Evolutionary conservation across 2,888 invertebrate genomes (phyloP).

Genomic region (Ryuthela nishihirai): DNA sequence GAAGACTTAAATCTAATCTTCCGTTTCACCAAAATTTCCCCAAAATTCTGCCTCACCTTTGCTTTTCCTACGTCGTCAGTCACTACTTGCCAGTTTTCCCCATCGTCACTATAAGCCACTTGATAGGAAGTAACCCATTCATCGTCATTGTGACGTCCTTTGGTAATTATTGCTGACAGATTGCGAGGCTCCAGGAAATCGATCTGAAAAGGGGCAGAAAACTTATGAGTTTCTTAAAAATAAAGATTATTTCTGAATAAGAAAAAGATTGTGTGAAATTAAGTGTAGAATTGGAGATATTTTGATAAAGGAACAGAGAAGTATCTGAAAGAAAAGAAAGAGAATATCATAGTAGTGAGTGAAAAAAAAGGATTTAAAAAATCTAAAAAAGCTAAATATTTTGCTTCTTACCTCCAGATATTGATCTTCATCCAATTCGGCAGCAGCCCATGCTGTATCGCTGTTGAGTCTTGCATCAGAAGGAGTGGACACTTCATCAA

Average conservation of each 20-base stretch:
- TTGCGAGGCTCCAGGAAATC: slow-evolving; percentile 71
- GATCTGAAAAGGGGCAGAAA: slow-evolving; percentile 58
- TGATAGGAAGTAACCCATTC: slow-evolving; percentile 70
- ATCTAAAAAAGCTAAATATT: neutral
- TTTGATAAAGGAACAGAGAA: too few relatives aligned
- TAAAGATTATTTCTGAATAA: too few relatives aligned
- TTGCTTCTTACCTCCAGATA: slow-evolving; percentile 6
- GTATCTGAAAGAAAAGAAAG: too few relatives aligned
- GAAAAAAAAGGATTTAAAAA: too few relatives aligned
- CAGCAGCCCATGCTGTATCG: slow-evolving; percentile 14
- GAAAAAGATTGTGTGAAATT: too few relatives aligned
- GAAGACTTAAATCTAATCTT: too few relatives aligned
- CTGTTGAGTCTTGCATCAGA: slow-evolving; percentile 10
- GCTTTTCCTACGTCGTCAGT: slow-evolving; percentile 55
- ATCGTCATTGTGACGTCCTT: slow-evolving; percentile 57
- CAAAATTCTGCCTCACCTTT: slow-evolving; percentile 49
- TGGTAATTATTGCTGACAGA: slow-evolving; percentile 71
- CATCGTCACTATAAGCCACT: slow-evolving; percentile 68
- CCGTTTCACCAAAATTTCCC: too few relatives aligned
- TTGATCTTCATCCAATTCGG: neutral
- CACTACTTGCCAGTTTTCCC: slow-evolving; percentile 59
- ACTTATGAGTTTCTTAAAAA: too few relatives aligned
- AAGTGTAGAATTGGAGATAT: too few relatives aligned
- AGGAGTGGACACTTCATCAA: slow-evolving; percentile 37
- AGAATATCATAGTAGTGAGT: too few relatives aligned